These are phyloP conservation scores for Oncorhynchus kisutch DNA, from an alignment of 2,113 vertebrate genomes.

Conservation along the genomic window DNA sequence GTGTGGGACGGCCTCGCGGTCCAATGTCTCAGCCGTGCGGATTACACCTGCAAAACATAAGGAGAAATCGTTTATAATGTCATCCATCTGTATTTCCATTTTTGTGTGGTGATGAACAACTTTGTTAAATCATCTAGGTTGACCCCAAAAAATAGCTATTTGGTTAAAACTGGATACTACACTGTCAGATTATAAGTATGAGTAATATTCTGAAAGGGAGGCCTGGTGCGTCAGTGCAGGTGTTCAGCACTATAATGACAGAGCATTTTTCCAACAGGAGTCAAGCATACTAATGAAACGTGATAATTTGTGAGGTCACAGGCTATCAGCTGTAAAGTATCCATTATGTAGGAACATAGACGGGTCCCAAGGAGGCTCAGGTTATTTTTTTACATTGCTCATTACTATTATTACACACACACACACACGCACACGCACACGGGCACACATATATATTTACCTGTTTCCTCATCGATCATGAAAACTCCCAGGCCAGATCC, in stretches of 20 bases:
- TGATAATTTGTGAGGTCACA: constrained; percentile 1
- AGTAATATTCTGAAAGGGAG: neutral
- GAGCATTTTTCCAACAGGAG: too few species aligned
- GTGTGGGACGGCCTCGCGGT: constrained; percentile 80
- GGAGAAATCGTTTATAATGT: constrained; percentile 11
- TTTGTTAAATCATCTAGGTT: neutral
- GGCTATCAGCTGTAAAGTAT: constrained; percentile 13
- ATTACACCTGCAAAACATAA: constrained; percentile 78
- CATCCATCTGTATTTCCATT: constrained; percentile 8
- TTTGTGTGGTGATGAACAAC: neutral
- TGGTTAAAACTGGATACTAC: neutral
- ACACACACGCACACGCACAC: too few species aligned
- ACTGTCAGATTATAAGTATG: neutral
- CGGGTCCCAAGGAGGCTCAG: neutral
- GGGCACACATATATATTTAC: constrained; percentile 61
- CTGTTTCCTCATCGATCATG: constrained; percentile 86
- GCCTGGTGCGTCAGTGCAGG: constrained; percentile 8
- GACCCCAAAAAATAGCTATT: neutral
- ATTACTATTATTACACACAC: neutral
- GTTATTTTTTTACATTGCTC: neutral
- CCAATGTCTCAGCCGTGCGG: constrained; percentile 75
- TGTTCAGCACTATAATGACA: too few species aligned
- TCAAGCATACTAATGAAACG: constrained; percentile 35
- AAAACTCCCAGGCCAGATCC: constrained; percentile 86
- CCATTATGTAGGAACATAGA: constrained; percentile 18